Evolutionary conservation across 2,113 vertebrate genomes (phyloP).

Genomic region (Xerus inauris): DNA sequence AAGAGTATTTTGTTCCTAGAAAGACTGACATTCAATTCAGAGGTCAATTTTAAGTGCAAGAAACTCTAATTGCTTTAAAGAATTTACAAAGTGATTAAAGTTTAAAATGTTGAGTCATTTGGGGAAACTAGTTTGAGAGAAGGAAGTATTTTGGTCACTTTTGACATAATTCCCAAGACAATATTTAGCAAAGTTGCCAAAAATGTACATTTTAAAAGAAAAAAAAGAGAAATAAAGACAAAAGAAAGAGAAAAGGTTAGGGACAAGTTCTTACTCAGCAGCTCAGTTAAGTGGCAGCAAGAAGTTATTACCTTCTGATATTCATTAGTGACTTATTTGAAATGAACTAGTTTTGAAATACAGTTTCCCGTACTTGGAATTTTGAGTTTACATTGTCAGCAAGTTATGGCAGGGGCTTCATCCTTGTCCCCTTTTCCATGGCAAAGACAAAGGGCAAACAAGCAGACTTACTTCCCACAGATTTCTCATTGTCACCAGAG

Average conservation of each 20-base stretch:
- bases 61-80: not conserved
- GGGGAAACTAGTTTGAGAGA: conserved; percentile 1
- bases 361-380: not conserved
- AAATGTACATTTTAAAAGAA: not conserved
- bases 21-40: not conserved
- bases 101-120: conserved; percentile 24
- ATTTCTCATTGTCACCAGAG: not conserved
- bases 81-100: conserved; percentile 42
- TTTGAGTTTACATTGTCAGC: not conserved
- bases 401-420: not conserved
- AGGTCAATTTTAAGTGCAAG: conserved; percentile 46
- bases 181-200: not conserved
- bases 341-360: not conserved
- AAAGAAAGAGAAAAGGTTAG: not conserved
- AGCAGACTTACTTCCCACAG: not conserved
- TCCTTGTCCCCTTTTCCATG: not conserved
- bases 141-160: conserved; percentile 8
- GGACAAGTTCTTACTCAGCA: not conserved
- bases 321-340: not conserved
- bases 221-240: not conserved
- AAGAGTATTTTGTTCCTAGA: conserved; percentile 3
- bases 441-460: not conserved
- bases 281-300: not conserved
- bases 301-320: not conserved
- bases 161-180: conserved; percentile 46